Conservation (phyloP, 2,113 vertebrate genomes). For the Lycaon pictus region DNA sequence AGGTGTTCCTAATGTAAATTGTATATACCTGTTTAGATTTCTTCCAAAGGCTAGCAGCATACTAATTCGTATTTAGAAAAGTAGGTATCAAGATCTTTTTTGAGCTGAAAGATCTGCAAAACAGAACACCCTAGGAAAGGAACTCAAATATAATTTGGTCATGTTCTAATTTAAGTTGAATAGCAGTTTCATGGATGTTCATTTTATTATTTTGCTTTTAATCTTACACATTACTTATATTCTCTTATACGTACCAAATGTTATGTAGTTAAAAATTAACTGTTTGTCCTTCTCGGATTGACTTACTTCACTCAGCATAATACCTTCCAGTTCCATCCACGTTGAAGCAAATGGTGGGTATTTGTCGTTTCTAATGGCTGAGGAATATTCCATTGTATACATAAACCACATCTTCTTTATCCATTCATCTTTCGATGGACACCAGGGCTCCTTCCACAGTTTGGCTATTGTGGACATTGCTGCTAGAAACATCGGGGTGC, state of each 20-base stretch:
- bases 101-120: neutral
- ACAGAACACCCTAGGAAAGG: neutral
- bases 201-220: neutral
- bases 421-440: too few species aligned
- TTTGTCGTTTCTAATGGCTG: too few species aligned
- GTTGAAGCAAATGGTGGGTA: too few species aligned
- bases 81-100: neutral
- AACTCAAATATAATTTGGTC: neutral
- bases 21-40: neutral
- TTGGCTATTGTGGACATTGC: too few species aligned
- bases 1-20: slow-evolving; percentile 45
- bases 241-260: neutral
- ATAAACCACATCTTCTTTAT: too few species aligned
- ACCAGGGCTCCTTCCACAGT: too few species aligned
- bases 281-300: too few species aligned
- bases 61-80: slow-evolving; percentile 42
- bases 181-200: neutral
- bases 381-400: too few species aligned
- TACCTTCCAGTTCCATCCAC: too few species aligned
- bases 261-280: neutral
- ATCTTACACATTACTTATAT: neutral
- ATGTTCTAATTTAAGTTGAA: neutral
- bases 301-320: too few species aligned
- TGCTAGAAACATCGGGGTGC: too few species aligned
- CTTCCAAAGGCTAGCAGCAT: neutral